These are phyloP conservation scores for Mystacornis crossleyi DNA, from an alignment of 2,113 vertebrate species.

Conservation along the genomic window DNA sequence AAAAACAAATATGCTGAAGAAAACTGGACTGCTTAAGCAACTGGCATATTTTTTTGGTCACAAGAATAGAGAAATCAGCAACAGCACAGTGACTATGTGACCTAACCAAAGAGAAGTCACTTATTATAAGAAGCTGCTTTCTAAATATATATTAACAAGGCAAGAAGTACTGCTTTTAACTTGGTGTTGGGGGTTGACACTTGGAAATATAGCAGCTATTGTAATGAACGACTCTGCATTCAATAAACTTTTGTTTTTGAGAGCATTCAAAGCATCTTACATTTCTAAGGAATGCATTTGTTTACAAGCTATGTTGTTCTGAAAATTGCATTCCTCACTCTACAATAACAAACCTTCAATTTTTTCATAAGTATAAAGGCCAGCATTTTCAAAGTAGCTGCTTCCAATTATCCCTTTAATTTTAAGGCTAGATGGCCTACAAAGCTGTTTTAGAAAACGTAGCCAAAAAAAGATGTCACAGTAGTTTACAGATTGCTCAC, in stretches of 20 bases:
- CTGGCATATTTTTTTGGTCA: conserved; percentile 20
- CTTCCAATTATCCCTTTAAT: neutral
- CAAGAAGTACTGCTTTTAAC: neutral
- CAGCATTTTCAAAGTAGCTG: neutral
- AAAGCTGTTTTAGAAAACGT: neutral
- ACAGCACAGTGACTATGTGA: neutral
- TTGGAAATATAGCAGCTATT: neutral
- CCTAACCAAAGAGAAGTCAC: neutral
- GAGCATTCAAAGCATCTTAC: neutral
- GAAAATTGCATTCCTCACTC: neutral
- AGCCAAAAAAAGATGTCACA: neutral
- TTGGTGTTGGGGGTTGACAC: too few species aligned
- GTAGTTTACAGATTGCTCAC: conserved; percentile 5
- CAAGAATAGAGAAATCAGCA: conserved; percentile 25
- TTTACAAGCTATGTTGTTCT: neutral
- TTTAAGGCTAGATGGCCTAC: neutral
- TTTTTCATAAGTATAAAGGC: neutral
- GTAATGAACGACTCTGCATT: neutral
- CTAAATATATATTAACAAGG: neutral
- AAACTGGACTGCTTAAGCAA: conserved; percentile 33
- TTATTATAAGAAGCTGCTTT: neutral
- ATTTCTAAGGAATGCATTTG: neutral
- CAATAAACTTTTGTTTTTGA: neutral
- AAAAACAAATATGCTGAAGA: neutral
- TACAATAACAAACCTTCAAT: neutral